Evolutionary conservation across 2,888 invertebrate species (phyloP), one percentile per base, ranked within the genome.

Genomic region (Watsonalla binaria): DNA sequence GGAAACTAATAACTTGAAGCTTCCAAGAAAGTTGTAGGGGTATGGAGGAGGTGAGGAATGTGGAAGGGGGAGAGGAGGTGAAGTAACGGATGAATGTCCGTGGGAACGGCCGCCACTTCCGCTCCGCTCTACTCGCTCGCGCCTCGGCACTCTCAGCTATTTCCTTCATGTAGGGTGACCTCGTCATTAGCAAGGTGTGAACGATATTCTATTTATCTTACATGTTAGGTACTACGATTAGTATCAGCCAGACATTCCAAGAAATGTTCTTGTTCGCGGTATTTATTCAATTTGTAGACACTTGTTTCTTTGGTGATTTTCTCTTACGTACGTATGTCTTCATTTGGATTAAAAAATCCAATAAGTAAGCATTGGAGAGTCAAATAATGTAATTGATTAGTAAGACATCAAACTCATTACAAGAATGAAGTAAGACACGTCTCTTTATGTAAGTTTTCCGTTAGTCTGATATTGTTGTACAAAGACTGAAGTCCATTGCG

Each of bases 51-150:
- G 60, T 58, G 63, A 62, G 61, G 56, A 53, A 55, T 54, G 66
- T 53, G 61, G 54, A 13, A 14, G 65, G 65, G 64, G 53, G 59
- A 62, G 74, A 65, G 72, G 82, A 85, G 86, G 86, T 84, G 84
- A 87, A 87, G 78, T 90, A 90, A 90, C 90, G 90, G 90, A 87
- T 85, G 86, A 84, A 74, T 84, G 85, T 89, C 85, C 90, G 90
- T 90, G 90, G 90, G 90, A 90, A 89, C 90, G 90, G 86, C 75
- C 86, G 80, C 62, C 82, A 82, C 88, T 90, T 90, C 90, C 90
- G 89, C 80, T 80, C 80, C 79, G 80, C 74, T 78, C 71, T 75
- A 73, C 71, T 68, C 76, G 74, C 76, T 75, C 78, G 78, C 83
- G 76, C 74, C 77, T 74, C 80, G 73, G 63, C 82, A 83, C 86